phyloP scores from a whole-genome alignment of 2,888 invertebrate species.

The Eupithecia pulchellata region DNA sequence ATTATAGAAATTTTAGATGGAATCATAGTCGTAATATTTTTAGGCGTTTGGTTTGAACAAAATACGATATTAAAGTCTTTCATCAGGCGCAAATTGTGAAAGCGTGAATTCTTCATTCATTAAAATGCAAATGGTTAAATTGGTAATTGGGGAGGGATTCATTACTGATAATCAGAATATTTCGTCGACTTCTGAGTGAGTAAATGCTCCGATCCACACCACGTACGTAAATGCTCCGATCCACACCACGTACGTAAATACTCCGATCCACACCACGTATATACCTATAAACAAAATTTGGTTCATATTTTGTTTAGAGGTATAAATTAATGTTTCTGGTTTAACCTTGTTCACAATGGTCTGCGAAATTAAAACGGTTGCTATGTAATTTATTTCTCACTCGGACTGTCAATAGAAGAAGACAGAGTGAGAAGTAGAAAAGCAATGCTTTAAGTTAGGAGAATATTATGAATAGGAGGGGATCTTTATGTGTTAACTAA shows the following conservation, averaged over 20 bases:
- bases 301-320: too few species aligned
- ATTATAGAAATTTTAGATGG: not conserved
- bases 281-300: too few species aligned
- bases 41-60: not conserved
- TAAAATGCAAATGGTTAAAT: constrained; percentile 41
- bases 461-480: too few species aligned
- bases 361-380: too few species aligned
- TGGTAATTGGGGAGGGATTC: constrained; percentile 26
- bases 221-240: not conserved
- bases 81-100: constrained; percentile 16
- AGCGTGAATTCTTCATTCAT: constrained; percentile 31
- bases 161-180: constrained; percentile 9
- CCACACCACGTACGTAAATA: not conserved
- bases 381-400: too few species aligned
- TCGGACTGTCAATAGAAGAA: too few species aligned
- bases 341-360: too few species aligned
- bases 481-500: too few species aligned
- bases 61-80: constrained; percentile 1
- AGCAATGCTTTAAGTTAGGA: too few species aligned
- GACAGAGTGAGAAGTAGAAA: too few species aligned
- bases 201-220: not conserved
- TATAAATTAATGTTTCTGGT: too few species aligned
- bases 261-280: not conserved
- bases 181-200: not conserved
- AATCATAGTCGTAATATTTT: not conserved